Base-by-base conservation (phyloP, 2,888 invertebrate species). In the Amphipoea lucens region DNA sequence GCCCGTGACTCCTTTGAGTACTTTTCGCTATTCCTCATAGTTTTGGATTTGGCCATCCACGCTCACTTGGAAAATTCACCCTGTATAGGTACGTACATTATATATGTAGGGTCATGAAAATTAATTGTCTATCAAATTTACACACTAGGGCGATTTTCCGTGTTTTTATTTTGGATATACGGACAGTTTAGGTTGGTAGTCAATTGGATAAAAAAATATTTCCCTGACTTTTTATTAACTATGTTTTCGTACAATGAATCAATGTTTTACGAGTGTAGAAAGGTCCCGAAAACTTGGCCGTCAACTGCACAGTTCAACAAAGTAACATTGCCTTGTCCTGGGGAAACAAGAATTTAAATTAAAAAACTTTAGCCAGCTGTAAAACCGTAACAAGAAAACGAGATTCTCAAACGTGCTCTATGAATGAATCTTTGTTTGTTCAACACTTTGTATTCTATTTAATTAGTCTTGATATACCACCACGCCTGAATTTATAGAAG, bases 331-430 rank as follows among this genome's bases (percentile, higher is more conserved):
- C 85, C 88, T 88, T 90, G 90, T 90, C 82, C 88, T 75, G 76
- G 60, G 60, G 78, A 60, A 75, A 89, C 89, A 89, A 89, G 84
- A 90, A 92, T 92, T 91, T 90, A 91, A 92, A 92, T 92, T 91
- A 91, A 92, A 92, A 92, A 92, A 92, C 90, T 92, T 92, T 86
- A 75, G 76, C 81, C 75, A 82, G 84, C 85, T 82, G 65, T 82
- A 89, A 70, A 68, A 90, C 81, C 83, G 90, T 84, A 89, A 90
- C 89, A 90, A 91, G 91, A 88, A 90, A 90, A 87, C 86, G 83
- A 86, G 84, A 77, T 89, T 90, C 78, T 75, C 81, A 85, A 87
- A 88, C 83, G 76, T 87, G 84, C 80, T 87, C 82, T 78, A 84
- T 78, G 87, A 83, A 85, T 76, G 71, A 84, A 86, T 89, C 86